phyloP scores from a whole-genome alignment of 1,140 invertebrate species.

The Brachystomella parvula region DNA sequence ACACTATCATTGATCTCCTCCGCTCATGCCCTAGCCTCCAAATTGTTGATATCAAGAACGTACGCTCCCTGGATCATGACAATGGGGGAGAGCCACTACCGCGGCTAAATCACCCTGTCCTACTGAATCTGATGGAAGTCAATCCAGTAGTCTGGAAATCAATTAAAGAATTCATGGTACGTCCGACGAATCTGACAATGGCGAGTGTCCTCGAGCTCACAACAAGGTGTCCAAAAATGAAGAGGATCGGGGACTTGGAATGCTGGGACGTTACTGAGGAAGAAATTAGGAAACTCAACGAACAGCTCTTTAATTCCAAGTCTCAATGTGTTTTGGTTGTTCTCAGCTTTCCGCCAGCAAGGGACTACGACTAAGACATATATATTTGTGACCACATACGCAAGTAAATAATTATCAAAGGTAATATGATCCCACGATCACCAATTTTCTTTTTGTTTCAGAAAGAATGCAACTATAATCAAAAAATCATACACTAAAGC shows the following conservation, averaged over 20 bases:
- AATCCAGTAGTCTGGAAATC: background rate
- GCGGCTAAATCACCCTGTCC: background rate
- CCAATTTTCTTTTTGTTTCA: too few species aligned
- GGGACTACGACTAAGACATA: too few species aligned
- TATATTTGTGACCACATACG: background rate
- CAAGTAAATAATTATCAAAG: background rate
- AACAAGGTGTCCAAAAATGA: background rate
- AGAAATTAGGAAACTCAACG: background rate
- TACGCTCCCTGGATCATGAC: background rate
- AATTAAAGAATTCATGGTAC: background rate
- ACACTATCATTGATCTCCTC: background rate
- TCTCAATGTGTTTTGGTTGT: background rate
- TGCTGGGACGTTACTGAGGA: background rate
- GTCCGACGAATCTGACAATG: background rate
- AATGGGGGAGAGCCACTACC: too few species aligned
- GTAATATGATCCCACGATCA: too few species aligned
- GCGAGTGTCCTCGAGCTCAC: background rate
- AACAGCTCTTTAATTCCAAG: background rate
- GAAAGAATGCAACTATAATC: too few species aligned
- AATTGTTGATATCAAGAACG: background rate
- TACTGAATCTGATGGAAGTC: background rate
- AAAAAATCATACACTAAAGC: too few species aligned
- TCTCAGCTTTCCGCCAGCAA: background rate
- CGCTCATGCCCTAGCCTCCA: background rate
- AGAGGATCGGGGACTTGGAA: background rate